phyloP scores from a whole-genome alignment of 2,113 vertebrate genomes.

The Capreolus pygargus region DNA sequence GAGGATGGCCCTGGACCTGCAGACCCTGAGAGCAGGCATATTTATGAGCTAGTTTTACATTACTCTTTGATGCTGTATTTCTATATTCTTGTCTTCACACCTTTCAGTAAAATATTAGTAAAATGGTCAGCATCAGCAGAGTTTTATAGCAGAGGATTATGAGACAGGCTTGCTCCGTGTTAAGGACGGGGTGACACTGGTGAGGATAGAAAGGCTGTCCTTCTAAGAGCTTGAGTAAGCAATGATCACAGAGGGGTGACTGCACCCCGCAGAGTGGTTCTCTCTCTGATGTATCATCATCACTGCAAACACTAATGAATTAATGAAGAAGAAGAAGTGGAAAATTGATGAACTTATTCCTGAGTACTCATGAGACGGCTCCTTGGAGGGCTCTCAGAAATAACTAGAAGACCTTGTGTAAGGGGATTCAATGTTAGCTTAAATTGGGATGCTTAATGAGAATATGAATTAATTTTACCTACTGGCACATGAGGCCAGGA shows the following conservation, averaged over 20 bases:
- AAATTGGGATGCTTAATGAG: constrained; percentile 17
- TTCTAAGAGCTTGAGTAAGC: not conserved
- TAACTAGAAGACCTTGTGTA: not conserved
- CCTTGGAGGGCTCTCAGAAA: not conserved
- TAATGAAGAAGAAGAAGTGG: constrained; percentile 19
- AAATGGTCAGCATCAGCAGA: not conserved
- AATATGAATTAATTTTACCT: not conserved
- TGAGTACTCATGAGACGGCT: not conserved
- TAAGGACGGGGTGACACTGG: not conserved
- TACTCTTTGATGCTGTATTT: not conserved
- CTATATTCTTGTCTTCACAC: not conserved
- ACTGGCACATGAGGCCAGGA: not conserved
- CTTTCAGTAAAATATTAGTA: not conserved
- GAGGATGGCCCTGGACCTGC: not conserved
- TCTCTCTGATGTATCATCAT: not conserved
- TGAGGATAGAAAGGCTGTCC: not conserved
- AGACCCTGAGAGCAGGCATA: not conserved
- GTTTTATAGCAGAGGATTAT: not conserved
- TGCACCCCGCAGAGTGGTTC: not conserved
- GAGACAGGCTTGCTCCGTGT: not conserved
- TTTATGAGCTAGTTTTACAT: not conserved
- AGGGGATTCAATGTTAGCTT: not conserved
- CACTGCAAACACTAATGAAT: not conserved
- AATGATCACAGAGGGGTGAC: not conserved
- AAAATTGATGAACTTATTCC: not conserved